Percentiles rank a stretch among this genome's conserved stretches.
These are phyloP conservation scores for Chymomyza procnemis DNA, from an alignment of 2,888 invertebrate species.

Conservation along the genomic window DNA sequence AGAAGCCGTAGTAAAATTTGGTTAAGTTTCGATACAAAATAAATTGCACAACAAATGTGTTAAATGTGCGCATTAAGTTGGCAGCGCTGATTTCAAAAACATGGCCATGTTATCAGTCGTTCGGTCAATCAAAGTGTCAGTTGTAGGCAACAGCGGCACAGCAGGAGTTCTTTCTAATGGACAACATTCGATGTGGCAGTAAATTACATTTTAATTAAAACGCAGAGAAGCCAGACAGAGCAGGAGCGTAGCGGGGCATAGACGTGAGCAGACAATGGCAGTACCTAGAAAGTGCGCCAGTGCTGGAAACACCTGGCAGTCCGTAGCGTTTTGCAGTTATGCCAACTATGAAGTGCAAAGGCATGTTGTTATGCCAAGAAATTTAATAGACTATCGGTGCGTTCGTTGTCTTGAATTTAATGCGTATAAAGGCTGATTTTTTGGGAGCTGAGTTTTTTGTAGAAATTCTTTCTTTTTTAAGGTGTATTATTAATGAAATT, in stretches of 20 bases:
- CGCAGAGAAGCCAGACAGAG: slow-evolving; percentile 32
- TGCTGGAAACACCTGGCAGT: slow-evolving; percentile 20
- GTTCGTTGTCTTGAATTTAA: slow-evolving; percentile 46
- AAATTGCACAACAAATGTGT: not conserved
- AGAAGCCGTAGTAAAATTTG: slow-evolving; percentile 21
- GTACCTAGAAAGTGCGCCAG: not conserved
- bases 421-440: slow-evolving; percentile 18
- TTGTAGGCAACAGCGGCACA: not conserved
- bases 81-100: slow-evolving; percentile 1
- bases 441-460: not conserved
- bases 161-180: not conserved
- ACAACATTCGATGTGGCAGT: slow-evolving; percentile 41
- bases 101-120: not conserved
- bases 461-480: too few species aligned
- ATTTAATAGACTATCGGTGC: slow-evolving; percentile 55
- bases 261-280: not conserved
- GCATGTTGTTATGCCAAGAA: slow-evolving; percentile 25
- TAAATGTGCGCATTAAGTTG: not conserved
- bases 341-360: slow-evolving; percentile 18
- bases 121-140: not conserved
- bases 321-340: not conserved
- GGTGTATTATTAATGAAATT: too few species aligned
- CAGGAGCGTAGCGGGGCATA: not conserved
- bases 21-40: not conserved
- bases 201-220: slow-evolving; percentile 70